Evolutionary conservation across 1,140 invertebrate species (phyloP), one percentile per base, ranked within the genome.

Genomic region (Radopholus similis): DNA sequence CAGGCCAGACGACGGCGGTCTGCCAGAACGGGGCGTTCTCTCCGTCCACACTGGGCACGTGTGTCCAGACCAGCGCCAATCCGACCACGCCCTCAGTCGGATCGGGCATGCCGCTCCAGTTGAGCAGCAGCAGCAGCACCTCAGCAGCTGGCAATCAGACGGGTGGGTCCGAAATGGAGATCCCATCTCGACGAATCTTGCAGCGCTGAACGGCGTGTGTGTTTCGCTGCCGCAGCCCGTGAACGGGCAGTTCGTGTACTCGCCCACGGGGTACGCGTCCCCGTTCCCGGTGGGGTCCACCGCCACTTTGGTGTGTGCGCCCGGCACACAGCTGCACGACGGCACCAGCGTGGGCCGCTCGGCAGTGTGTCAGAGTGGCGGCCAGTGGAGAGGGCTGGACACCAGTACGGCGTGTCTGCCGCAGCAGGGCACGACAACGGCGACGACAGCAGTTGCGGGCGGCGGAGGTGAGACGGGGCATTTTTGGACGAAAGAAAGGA

Each of bases 11-110:
- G n/a, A 18, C 63, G 5, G 70, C 68, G 34, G 23, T n/a, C 21
- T 70, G 68, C 18, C 6, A 23, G 30, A 70, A 70, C 51, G 70
- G 70, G n/a, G 11, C 26, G 49, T 70, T 70, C 42, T 9, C 32
- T 13, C 58, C 66, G 26, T 18, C 26, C 15, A n/a, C 23, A 15
- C 34, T 70, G 15, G 68, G 67, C 44, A 15, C 28, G n/a, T 69
- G 67, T 40, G 56, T 56, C 13, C 44, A 23, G 4, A 15, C 35
- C 11, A 62, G 34, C 32, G 40, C 32, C 21, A 30, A 44, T 13
- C n/a, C 64, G 18, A 35, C 30, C 8, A 11, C 28, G 15, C 13
- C 37, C 30, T 35, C 40, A 21, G 9, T 40, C 11, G 4, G 23
- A 67, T n/a, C 37, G 8, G 23, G 13, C 6, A 47, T 30, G 21